These are phyloP conservation scores for Morus bassanus DNA, from an alignment of 2,797 vertebrate genomes.

Conservation along the genomic window DNA sequence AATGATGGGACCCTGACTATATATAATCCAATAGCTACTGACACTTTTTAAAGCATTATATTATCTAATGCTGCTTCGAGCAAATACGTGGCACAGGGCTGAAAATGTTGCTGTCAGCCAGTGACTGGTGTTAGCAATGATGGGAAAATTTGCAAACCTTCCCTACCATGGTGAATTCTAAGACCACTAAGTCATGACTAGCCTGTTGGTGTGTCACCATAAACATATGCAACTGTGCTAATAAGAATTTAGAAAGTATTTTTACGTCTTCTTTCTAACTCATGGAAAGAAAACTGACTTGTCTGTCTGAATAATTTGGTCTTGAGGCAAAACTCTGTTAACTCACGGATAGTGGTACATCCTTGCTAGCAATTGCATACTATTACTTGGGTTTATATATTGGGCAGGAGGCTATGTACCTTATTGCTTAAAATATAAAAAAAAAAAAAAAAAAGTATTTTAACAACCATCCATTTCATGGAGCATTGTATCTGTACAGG, in stretches of 20 bases:
- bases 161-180: not conserved
- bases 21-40: not conserved
- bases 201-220: not conserved
- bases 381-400: not conserved
- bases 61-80: not conserved
- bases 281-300: not conserved
- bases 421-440: not conserved
- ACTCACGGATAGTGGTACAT: not conserved
- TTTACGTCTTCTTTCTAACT: not conserved
- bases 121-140: not conserved
- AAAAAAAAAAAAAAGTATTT: not conserved
- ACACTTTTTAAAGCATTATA: not conserved
- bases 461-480: not conserved
- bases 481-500: not conserved
- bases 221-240: not conserved
- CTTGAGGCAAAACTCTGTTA: not conserved
- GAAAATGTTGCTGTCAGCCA: conserved; percentile 21
- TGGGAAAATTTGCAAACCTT: not conserved
- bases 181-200: not conserved
- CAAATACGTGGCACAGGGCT: not conserved
- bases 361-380: not conserved
- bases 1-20: not conserved
- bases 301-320: not conserved
- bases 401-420: not conserved
- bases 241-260: conserved; percentile 24